Percentiles rank a stretch among this genome's conserved stretches.
Conservation (phyloP, 1,140 invertebrate genomes). For the Lordiphosa stackelbergi region DNA sequence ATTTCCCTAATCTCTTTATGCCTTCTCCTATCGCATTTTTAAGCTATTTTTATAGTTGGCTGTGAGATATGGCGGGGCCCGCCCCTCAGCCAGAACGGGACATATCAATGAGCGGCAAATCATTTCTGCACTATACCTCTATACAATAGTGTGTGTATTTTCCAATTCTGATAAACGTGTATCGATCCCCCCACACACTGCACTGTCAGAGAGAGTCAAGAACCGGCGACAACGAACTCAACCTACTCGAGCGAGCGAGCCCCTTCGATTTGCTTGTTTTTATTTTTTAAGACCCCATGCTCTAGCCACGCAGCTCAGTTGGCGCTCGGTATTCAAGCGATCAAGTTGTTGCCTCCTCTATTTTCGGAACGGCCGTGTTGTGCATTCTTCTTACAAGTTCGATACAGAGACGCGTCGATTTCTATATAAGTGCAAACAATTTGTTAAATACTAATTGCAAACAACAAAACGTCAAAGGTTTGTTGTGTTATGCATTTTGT, state of each 20-base stretch:
- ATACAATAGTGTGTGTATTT: background rate
- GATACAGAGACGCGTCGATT: constrained; percentile 24
- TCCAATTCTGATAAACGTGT: constrained; percentile 2
- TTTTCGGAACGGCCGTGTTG: constrained; percentile 12
- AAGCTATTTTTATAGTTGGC: constrained; percentile 25
- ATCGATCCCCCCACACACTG: constrained; percentile 9
- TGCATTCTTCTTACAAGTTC: constrained; percentile 25
- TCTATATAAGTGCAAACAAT: constrained; percentile 3
- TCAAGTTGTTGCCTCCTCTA: constrained; percentile 47
- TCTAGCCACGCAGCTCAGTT: constrained; percentile 58
- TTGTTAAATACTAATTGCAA: constrained; percentile 7
- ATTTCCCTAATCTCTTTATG: background rate
- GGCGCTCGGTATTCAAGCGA: constrained; percentile 55
- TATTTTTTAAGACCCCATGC: constrained; percentile 53
- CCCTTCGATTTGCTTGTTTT: background rate
- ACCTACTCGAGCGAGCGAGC: background rate
- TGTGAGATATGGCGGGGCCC: constrained; percentile 7
- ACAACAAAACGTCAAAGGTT: constrained; percentile 26
- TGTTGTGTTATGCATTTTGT: constrained; percentile 18
- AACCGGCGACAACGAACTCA: constrained; percentile 2
- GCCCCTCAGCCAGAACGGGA: background rate
- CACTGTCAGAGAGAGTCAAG: too few species aligned
- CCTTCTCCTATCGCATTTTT: constrained; percentile 2
- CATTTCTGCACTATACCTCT: background rate
- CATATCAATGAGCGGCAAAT: constrained; percentile 1